Evolutionary conservation across 1,140 invertebrate species (phyloP).

Genomic region (Cylas formicarius): DNA sequence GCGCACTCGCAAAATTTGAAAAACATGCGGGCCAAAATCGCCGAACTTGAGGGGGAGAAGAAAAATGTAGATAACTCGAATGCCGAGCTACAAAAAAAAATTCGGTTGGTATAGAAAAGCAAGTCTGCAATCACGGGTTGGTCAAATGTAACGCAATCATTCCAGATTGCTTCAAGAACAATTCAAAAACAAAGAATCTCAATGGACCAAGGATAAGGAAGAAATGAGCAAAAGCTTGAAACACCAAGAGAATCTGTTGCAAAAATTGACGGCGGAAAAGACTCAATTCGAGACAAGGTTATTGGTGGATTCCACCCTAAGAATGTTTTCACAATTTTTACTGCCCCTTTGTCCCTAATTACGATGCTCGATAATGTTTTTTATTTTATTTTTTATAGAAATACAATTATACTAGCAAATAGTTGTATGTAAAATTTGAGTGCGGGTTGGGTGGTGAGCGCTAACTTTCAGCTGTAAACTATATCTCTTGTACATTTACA

Average conservation of each 20-base stretch:
- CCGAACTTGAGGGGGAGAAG: constrained; percentile 28
- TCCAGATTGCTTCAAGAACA: constrained; percentile 28
- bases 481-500: too few relatives aligned
- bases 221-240: constrained; percentile 32
- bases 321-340: constrained; percentile 26
- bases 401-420: too few relatives aligned
- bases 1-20: constrained; percentile 22
- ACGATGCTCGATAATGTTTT: too few relatives aligned
- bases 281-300: constrained; percentile 37
- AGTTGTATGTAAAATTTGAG: too few relatives aligned
- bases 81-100: constrained; percentile 22
- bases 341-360: constrained; percentile 17
- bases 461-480: too few relatives aligned
- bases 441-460: too few relatives aligned
- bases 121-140: background rate
- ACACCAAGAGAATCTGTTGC: constrained; percentile 32
- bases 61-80: constrained; percentile 23
- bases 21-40: constrained; percentile 24
- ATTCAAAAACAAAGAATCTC: constrained; percentile 25
- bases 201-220: constrained; percentile 34
- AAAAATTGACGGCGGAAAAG: constrained; percentile 34
- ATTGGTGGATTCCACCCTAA: constrained; percentile 31
- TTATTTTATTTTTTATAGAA: too few relatives aligned
- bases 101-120: constrained; percentile 20
- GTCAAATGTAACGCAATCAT: constrained; percentile 12